Percentiles rank a stretch among this genome's conserved stretches.
Evolutionary conservation across 2,113 vertebrate species (phyloP).

Genomic region (Irena cyanogastra): DNA sequence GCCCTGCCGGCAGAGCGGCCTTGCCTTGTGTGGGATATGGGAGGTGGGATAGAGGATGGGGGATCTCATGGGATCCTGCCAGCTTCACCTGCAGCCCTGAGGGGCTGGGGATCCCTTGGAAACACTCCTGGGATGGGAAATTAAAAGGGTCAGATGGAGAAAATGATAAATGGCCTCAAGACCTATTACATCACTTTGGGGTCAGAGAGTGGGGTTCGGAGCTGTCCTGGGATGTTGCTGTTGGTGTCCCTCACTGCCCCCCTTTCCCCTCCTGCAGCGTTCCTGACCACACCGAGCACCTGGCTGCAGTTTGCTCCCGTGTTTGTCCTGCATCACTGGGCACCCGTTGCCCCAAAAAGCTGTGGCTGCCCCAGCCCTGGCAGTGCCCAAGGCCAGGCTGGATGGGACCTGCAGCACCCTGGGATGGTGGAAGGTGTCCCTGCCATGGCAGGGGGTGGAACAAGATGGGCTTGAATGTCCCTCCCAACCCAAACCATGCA

Average conservation of each 20-base stretch:
- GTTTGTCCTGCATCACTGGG: neutral
- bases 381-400: neutral
- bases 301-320: neutral
- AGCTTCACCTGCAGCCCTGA: conserved; percentile 8
- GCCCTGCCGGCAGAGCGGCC: conserved; percentile 64
- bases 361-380: neutral
- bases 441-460: neutral
- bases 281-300: neutral
- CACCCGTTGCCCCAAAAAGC: neutral
- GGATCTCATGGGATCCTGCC: conserved; percentile 21
- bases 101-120: conserved; percentile 27
- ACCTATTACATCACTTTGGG: conserved; percentile 70
- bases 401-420: fast-evolving
- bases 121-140: conserved; percentile 62
- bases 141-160: conserved; percentile 59
- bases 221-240: conserved; percentile 64
- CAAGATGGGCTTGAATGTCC: too few relatives aligned
- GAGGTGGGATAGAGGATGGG: neutral
- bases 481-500: neutral
- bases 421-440: neutral
- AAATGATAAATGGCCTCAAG: conserved; percentile 54
- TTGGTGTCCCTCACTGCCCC: neutral
- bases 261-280: neutral
- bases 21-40: neutral
- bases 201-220: conserved; percentile 60